Evolutionary conservation across 2,797 vertebrate species (phyloP), one percentile per base, ranked within the genome.

Genomic region (Melanotaenia trifasciata): DNA sequence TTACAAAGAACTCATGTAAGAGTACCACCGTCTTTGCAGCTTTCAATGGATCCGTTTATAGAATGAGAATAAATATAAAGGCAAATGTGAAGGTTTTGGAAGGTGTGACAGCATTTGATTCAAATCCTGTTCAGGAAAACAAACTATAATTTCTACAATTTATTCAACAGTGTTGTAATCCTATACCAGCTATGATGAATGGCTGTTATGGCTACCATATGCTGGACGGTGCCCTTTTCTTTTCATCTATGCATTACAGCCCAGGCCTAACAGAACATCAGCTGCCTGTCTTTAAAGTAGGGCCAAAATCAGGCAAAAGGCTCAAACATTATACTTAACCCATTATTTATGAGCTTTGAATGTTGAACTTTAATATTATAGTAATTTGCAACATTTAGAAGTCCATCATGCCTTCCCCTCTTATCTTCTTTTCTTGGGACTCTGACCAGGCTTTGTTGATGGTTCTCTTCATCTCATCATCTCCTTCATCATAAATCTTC

Each of bases 381-480:
- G 72, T 45, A 6, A 45, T 20, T 83, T 43, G 58, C 1, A 57
- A 24, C 12, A 32, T 85, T 97, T 86, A 98, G 28, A 98, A 88
- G 89, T 97, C 96, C 91, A 96, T 93, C 86, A 94, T 94, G 28
- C 96, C 96, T 22, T 96, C 96, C 65, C 95, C 96, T 94, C 91
- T 96, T 51, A 92, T 83, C 90, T 98, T 98, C 92, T 99, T 99
- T 79, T 99, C 98, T 87, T 98, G 96, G 51, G 97, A 99, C 90
- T 99, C 97, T 12, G 96, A 92, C 98, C 98, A 99, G 47, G 97
- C 98, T 93, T 99, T 99, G 92, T 97, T 99, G 93, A 99, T 97
- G 59, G 97, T 97, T 87, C 97, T 95, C 83, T 98, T 99, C 97
- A 99, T 98, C 36, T 99, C 98, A n/a, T 99, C 98, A 5, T 99